Evolutionary conservation across 2,888 invertebrate genomes (phyloP).

Genomic region (Acholoe squamosa): DNA sequence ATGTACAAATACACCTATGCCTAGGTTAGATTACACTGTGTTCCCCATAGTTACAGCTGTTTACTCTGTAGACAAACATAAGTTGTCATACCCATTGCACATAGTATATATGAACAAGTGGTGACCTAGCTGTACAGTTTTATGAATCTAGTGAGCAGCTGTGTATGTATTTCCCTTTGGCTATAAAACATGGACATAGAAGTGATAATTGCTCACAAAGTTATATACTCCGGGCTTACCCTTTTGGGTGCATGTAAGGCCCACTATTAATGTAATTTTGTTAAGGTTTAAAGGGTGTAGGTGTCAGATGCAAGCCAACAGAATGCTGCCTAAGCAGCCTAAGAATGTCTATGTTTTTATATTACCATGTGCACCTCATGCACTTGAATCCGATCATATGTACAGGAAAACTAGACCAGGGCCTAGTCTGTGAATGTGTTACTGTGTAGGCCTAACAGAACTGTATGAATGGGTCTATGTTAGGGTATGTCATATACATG

Average conservation of each 20-base stretch:
- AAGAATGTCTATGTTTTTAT: background rate
- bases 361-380: background rate
- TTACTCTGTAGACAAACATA: too few relatives aligned
- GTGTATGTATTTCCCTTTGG: too few relatives aligned
- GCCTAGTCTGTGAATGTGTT: background rate
- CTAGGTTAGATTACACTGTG: too few relatives aligned
- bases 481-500: too few relatives aligned
- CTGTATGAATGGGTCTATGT: background rate
- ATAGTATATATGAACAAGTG: too few relatives aligned
- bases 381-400: background rate
- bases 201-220: background rate
- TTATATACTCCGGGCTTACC: background rate
- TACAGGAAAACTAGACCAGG: conserved; percentile 1
- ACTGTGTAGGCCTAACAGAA: background rate
- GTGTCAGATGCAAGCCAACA: background rate
- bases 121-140: too few relatives aligned
- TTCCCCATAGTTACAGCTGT: too few relatives aligned
- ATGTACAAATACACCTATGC: too few relatives aligned
- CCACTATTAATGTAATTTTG: background rate
- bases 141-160: too few relatives aligned
- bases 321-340: background rate
- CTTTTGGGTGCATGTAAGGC: background rate
- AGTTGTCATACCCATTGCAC: too few relatives aligned
- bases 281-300: background rate
- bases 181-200: too few relatives aligned